Percentiles rank a stretch among this genome's conserved stretches.
Conservation (phyloP, 1,140 invertebrate genomes). For the Bombyx mandarina region DNA sequence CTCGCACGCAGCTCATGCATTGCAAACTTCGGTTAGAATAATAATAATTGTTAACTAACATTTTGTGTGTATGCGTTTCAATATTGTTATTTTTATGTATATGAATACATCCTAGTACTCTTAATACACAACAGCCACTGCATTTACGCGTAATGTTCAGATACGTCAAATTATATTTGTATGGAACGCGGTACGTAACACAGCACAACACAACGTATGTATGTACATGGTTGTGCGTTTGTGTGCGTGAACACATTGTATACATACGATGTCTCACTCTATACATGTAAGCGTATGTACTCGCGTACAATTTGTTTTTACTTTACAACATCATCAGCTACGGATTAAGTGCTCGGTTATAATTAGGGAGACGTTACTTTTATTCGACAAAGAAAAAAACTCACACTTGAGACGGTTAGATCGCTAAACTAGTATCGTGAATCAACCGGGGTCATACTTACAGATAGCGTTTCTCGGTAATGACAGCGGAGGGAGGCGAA, state of each 20-base stretch:
- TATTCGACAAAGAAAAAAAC: not conserved
- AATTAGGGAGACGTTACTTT: no score
- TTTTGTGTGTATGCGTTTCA: no score
- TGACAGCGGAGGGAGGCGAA: conserved; percentile 46
- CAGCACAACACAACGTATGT: conserved; percentile 2
- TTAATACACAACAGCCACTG: conserved; percentile 8
- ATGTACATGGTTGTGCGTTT: conserved; percentile 6
- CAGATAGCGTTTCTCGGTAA: conserved; percentile 57
- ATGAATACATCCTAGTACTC: no score
- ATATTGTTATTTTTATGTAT: no score
- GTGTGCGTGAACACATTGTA: conserved; percentile 13
- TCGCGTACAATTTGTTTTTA: conserved; percentile 12
- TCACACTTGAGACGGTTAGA: conserved; percentile 18
- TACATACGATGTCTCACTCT: conserved; percentile 8
- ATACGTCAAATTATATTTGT: conserved; percentile 11
- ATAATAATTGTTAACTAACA: no score
- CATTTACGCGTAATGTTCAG: conserved; percentile 17
- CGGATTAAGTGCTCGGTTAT: no score
- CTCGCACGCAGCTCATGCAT: no score
- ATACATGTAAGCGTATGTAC: conserved; percentile 11
- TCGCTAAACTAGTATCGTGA: conserved; percentile 40
- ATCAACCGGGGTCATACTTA: conserved; percentile 65
- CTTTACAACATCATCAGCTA: not conserved
- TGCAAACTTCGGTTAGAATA: no score
- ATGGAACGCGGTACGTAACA: conserved; percentile 8